These are phyloP conservation scores for Phasianus colchicus DNA, from an alignment of 2,113 vertebrate species.

Conservation along the genomic window DNA sequence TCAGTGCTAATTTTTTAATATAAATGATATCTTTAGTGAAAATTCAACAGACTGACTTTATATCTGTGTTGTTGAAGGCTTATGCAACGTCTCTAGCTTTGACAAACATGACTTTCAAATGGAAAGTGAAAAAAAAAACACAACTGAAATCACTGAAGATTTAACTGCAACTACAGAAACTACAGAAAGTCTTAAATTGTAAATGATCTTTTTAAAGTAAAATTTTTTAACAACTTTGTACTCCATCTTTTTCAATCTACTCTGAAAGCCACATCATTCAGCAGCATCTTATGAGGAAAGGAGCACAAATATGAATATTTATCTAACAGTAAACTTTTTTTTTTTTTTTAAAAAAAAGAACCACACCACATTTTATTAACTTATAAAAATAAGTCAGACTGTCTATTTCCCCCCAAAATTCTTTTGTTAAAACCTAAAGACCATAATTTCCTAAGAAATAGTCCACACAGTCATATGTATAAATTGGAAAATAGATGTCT, in stretches of 20 bases:
- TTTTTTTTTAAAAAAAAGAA: neutral
- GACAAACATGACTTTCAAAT: neutral
- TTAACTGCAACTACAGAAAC: neutral
- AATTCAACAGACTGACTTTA: neutral
- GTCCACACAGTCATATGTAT: neutral
- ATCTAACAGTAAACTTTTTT: neutral
- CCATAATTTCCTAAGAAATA: slow-evolving; percentile 24
- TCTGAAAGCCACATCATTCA: neutral
- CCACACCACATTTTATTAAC: neutral
- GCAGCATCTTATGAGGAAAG: neutral
- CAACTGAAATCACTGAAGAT: neutral
- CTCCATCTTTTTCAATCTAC: neutral
- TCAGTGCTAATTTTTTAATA: neutral
- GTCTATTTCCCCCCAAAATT: neutral
- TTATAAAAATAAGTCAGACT: neutral
- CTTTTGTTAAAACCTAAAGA: neutral
- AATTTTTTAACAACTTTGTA: neutral
- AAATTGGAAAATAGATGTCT: slow-evolving; percentile 8
- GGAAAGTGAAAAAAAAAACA: neutral
- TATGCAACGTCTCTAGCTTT: neutral
- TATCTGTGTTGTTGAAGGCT: neutral
- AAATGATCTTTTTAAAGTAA: neutral
- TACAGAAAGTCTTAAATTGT: neutral
- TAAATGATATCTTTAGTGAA: neutral
- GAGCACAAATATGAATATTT: neutral